Percentiles rank a stretch among this genome's conserved stretches.
Conservation (phyloP, 2,888 invertebrate species). For the Acanthacorydalis orientalis region DNA sequence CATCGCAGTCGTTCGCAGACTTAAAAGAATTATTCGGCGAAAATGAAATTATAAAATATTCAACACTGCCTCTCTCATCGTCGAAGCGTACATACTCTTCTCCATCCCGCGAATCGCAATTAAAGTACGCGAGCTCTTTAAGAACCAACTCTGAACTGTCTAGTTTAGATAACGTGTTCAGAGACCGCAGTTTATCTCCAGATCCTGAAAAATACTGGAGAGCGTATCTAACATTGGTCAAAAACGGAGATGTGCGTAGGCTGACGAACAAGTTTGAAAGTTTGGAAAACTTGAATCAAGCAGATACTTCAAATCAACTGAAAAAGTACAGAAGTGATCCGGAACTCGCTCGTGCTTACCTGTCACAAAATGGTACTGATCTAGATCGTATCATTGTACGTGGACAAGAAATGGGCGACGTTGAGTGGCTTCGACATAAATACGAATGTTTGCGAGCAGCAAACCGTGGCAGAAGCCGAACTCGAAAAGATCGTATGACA, state of each 20-base stretch:
- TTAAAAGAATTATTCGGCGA: conserved; percentile 73
- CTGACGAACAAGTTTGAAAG: conserved; percentile 66
- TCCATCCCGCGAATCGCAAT: conserved; percentile 19
- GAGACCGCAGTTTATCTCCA: conserved; percentile 57
- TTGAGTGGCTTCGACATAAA: conserved; percentile 39
- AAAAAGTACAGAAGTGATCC: conserved; percentile 64
- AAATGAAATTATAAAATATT: conserved; percentile 39
- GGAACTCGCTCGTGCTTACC: conserved; percentile 44
- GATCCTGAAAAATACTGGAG: conserved; percentile 54
- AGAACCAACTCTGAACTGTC: conserved; percentile 28
- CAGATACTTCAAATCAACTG: conserved; percentile 20
- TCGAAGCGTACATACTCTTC: conserved; percentile 30
- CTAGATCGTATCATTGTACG: conserved; percentile 29
- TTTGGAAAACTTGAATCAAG: conserved; percentile 27
- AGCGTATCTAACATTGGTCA: conserved; percentile 50
- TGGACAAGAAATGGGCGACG: conserved; percentile 36
- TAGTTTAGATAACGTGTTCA: conserved; percentile 47
- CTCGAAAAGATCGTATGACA: conserved; percentile 26
- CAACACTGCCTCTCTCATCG: conserved; percentile 28
- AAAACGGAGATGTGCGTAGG: conserved; percentile 60
- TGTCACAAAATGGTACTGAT: conserved; percentile 28
- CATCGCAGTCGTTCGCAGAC: conserved; percentile 54
- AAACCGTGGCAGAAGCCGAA: conserved; percentile 30
- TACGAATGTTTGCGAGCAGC: conserved; percentile 34
- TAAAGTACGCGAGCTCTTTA: conserved; percentile 24